Evolutionary conservation across 2,888 invertebrate genomes (phyloP), one percentile per base, ranked within the genome.

Genomic region (Esperia sulphurella): DNA sequence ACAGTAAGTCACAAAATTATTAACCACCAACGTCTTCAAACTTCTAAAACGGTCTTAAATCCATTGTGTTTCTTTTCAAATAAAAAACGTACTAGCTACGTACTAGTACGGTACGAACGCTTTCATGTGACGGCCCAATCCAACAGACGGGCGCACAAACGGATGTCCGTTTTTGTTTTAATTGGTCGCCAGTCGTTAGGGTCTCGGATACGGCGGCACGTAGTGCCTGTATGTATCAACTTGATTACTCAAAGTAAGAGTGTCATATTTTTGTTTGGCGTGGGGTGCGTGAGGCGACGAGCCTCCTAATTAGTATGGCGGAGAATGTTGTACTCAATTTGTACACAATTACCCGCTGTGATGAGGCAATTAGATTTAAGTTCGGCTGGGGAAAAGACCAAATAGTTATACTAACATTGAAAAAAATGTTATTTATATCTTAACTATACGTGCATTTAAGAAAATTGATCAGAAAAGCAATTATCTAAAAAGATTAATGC

Each of bases 101-200:
- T n/a, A n/a, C n/a, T n/a, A n/a, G n/a, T 5, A 5, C 21, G 21
- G 2, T 21, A 21, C 21, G 21, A 21, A 21, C 21, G 21, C 21
- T 21, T 21, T 21, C 2, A 21, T 5, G 2, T 5, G 5, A 21
- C n/a, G n/a, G n/a, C n/a, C 10, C 40, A 14, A 7, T 13, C 46
- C 14, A 29, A 41, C 44, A 43, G 31, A 44, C 33, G 3, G 12
- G 14, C 38, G 14, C 1, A 33, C 39, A 45, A 21, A 30, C 31
- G 44, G 38, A 48, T 21, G 44, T 38, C 54, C 52, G 57, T 58
- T 65, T 68, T 65, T 58, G 59, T 73, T 77, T 77, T 81, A 82
- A 81, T 82, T 81, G 79, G 72, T 63, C 65, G 63, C 65, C 68
- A 68, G 74, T 78, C 75, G 73, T 79, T 72, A 75, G 66, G 58